Evolutionary conservation across 1,140 invertebrate species (phyloP), one percentile per base, ranked within the genome.

Genomic region (Streblospio benedicti): DNA sequence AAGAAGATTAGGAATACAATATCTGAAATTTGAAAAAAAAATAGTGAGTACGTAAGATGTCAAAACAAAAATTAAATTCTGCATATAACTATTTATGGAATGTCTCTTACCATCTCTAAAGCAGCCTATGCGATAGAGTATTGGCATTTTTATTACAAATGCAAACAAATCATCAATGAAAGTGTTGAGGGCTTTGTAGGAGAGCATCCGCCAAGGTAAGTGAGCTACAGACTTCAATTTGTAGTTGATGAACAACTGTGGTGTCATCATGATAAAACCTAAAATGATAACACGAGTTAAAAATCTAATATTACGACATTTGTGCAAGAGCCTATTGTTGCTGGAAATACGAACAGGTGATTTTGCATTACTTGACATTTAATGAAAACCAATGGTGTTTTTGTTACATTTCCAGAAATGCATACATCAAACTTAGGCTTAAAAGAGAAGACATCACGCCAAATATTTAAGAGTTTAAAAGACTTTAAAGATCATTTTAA

Each of bases 151-250:
- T 63, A 99, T 98, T 57, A 99, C 92, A 83, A 99, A 99, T 59
- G 96, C 96, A 83, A 99, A 99, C 66, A 99, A 93, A 79, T 99
- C 96, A 81, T 99, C 96, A 71, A 99, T 98, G 73, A 99, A 99
- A 2, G 96, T 99, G 76, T 99, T 99, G n/a, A 99, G 83, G 74
- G 96, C 97, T 83, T 99, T 99, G 73, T 99, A 99, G 14, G 93
- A 95, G 84, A 99, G 86, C 95, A 98, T 99, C 56, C 96, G 83
- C 95, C 96, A 99, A 2, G 96, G 96, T 61, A 99, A 80, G 82
- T 99, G 96, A 9, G 96, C 96, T 0, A 99, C 95, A 20, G 94
- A 98, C 75, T 99, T 98, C 45, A 99, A 75, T 80, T 99, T 99
- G 76, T 99, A 99, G 78, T 99, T 99, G 61, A 99, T 99, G 72